Percentiles rank a stretch among this genome's conserved stretches.
Conservation (phyloP, 2,113 vertebrate genomes). For the Cebus imitator region DNA sequence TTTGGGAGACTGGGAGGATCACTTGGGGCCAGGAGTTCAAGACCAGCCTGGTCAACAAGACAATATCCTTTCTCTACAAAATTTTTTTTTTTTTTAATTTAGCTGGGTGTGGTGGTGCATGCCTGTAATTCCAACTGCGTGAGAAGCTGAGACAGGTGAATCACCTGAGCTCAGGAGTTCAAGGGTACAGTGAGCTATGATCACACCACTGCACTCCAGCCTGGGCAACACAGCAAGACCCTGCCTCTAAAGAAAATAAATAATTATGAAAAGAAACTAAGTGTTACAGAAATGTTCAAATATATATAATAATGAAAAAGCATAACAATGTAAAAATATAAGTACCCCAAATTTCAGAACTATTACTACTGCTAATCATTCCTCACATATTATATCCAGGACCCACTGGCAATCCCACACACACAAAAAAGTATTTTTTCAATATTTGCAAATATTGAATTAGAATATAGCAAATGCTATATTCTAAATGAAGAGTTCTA, state of each 20-base stretch:
- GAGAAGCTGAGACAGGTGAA: background rate
- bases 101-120: background rate
- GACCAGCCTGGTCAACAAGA: background rate
- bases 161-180: background rate
- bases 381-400: background rate
- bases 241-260: background rate
- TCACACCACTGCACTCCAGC: background rate
- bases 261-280: background rate
- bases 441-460: background rate
- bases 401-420: background rate
- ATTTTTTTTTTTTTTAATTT: background rate
- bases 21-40: background rate
- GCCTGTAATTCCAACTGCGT: background rate
- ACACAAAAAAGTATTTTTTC: background rate
- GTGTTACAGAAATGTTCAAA: background rate
- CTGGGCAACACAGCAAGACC: background rate
- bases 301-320: background rate
- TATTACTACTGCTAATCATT: background rate
- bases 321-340: background rate
- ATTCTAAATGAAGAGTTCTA: background rate
- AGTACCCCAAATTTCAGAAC: background rate
- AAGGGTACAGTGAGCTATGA: background rate
- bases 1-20: background rate
- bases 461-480: background rate
- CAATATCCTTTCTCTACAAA: background rate